phyloP scores from a whole-genome alignment of 2,113 vertebrate species.

The Lichenostomus cassidix region DNA sequence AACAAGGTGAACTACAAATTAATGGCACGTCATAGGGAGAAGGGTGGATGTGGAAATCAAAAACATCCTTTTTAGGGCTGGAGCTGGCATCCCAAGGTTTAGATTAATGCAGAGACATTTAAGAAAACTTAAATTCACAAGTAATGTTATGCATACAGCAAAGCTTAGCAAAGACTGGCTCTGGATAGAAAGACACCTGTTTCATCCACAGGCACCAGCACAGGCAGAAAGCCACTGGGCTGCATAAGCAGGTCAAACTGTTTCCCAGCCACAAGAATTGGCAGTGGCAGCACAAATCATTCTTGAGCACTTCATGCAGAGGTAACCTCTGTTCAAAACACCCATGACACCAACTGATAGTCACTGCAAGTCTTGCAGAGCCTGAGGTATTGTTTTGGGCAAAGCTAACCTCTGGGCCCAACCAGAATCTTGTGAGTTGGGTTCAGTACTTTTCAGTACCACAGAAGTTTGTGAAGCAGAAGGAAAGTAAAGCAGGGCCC shows the following conservation, averaged over 20 bases:
- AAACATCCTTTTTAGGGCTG: not conserved
- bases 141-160: not conserved
- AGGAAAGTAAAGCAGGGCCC: not conserved
- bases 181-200: not conserved
- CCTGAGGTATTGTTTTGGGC: accelerated
- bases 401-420: not conserved
- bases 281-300: not conserved
- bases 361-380: not conserved
- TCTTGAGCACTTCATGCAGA: not conserved
- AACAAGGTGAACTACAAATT: not conserved
- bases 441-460: not conserved
- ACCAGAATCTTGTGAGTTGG: not conserved
- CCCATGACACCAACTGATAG: not conserved
- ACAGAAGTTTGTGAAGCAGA: not conserved
- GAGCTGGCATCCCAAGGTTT: not conserved
- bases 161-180: not conserved
- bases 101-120: not conserved
- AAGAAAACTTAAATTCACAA: not conserved
- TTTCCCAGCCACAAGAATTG: not conserved
- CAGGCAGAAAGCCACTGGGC: not conserved
- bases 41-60: not conserved
- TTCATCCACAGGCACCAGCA: not conserved
- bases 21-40: not conserved
- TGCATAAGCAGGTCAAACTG: not conserved
- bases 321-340: not conserved